Evolutionary conservation across 2,797 vertebrate genomes (phyloP).

Genomic region (Sebastes itinus): DNA sequence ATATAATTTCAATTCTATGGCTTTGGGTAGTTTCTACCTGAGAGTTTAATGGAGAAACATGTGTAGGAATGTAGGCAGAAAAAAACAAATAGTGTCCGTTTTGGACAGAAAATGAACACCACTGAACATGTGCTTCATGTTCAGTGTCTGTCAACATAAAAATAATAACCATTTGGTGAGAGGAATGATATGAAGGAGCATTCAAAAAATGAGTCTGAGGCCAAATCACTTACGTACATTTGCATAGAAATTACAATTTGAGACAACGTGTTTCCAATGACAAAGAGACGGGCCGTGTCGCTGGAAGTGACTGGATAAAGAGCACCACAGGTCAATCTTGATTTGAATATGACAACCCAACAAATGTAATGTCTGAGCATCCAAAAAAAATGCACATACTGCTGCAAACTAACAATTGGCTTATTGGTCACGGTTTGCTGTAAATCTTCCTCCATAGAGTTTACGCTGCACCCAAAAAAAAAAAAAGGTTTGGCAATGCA

Average conservation of each 20-base stretch:
- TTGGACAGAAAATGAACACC: constrained; percentile 19
- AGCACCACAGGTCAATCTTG: constrained; percentile 34
- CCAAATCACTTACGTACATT: constrained; percentile 43
- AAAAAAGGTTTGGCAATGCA: constrained; percentile 62
- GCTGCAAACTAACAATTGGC: constrained; percentile 35
- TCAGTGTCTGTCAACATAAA: constrained; percentile 23
- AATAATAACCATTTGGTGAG: constrained; percentile 18
- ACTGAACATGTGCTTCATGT: constrained; percentile 31
- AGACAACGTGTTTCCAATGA: constrained; percentile 32
- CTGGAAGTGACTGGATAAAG: constrained; percentile 19
- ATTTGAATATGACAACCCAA: constrained; percentile 50
- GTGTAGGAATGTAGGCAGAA: background rate
- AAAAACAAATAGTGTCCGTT: constrained; percentile 1
- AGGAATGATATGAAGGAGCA: constrained; percentile 21
- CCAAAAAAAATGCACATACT: constrained; percentile 26
- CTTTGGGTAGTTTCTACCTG: constrained; percentile 15
- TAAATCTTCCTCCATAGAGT: constrained; percentile 46
- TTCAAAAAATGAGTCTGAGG: constrained; percentile 18
- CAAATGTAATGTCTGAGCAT: constrained; percentile 46
- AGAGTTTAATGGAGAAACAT: constrained; percentile 32
- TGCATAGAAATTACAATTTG: constrained; percentile 32
- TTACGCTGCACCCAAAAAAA: constrained; percentile 28
- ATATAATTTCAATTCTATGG: constrained; percentile 3
- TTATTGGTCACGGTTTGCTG: constrained; percentile 41
- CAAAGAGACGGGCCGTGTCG: constrained; percentile 23